Base-by-base conservation (phyloP, 37 sponge, comb jelly and placozoan genomes). In the Ianthella basta region DNA sequence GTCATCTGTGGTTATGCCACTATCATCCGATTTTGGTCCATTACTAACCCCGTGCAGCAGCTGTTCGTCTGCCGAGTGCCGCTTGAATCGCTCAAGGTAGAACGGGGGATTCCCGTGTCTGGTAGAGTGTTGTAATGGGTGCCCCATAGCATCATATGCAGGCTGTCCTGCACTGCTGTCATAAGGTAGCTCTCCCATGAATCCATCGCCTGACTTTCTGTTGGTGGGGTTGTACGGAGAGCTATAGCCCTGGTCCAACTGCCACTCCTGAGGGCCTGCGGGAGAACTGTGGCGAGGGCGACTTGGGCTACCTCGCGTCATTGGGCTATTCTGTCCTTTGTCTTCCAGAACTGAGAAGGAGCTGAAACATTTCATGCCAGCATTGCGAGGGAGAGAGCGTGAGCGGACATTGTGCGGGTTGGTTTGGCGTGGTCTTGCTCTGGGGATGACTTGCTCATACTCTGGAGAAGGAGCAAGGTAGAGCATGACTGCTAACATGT, bases 341-440 rank as follows among this genome's bases (percentile, higher is more conserved):
- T 75, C 78, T 18, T 75, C 78, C 25, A 50, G 78, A 21, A 50
- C 32, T 15, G 78, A 40, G n/a, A n/a, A n/a, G 40, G 54, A 40
- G 4, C 54, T 75, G 44, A 50, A 36, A 24, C 44, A 40, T 41
- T 50, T 75, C 0, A 41, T 15, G 37, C 54, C 54, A 4, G 54
- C 54, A 12, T 75, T 75, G n/a, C 78, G 44, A 53, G 78, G 78
- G 54, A 75, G 54, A 1, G 78, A 75, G 25, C 39, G 37, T 75
- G 78, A 75, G 10, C 78, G 37, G 6, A 44, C 8, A 23, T 40
- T 75, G 78, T 75, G 54, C 12, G 23, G 23, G 25, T 6, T 18
- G 18, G 53, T 36, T 4, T 6, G 24, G 37, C 54, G 37, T 24
- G 78, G n/a, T 24, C 39, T 75, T 32, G 78, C n/a, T 75, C 54